phyloP scores from a whole-genome alignment of 2,888 invertebrate genomes.

The Oxytorus armatus region DNA sequence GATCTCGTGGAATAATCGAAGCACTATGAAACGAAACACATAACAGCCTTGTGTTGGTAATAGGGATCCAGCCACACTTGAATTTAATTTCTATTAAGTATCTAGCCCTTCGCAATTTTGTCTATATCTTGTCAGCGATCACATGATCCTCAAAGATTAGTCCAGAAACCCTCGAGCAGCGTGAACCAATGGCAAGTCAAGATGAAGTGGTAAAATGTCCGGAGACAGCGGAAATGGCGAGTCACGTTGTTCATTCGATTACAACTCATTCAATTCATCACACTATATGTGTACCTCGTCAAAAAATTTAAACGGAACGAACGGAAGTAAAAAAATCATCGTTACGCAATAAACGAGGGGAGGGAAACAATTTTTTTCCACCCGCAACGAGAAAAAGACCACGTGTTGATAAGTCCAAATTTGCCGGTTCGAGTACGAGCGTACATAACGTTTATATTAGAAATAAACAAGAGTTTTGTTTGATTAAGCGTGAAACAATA shows the following conservation, averaged over 20 bases:
- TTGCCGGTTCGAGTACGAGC: slow-evolving; percentile 16
- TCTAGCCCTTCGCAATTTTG: too few species aligned
- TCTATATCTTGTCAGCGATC: too few species aligned
- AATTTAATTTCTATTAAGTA: too few species aligned
- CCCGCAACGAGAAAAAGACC: slow-evolving; percentile 34
- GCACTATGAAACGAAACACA: too few species aligned
- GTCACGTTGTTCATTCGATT: slow-evolving; percentile 54
- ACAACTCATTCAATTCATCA: slow-evolving; percentile 59
- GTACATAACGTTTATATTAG: not conserved
- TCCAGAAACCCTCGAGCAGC: too few species aligned
- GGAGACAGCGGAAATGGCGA: slow-evolving; percentile 58
- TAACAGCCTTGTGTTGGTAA: too few species aligned
- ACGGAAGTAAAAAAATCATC: slow-evolving; percentile 41
- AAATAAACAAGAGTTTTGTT: slow-evolving; percentile 5
- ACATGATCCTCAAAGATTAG: too few species aligned
- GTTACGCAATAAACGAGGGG: slow-evolving; percentile 60
- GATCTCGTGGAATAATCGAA: too few species aligned
- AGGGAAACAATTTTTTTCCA: not conserved
- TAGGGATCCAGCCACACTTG: too few species aligned
- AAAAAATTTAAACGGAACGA: not conserved
- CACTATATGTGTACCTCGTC: too few species aligned
- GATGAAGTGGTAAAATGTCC: not conserved
- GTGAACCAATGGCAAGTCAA: slow-evolving; percentile 22
- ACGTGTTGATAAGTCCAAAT: slow-evolving; percentile 56
- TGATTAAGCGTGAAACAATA: not conserved